A percentile compares a stretch with the other conserved stretches of the same genome.
Evolutionary conservation across 2,888 invertebrate species (phyloP).

Genomic region (Callimorpha dominula): DNA sequence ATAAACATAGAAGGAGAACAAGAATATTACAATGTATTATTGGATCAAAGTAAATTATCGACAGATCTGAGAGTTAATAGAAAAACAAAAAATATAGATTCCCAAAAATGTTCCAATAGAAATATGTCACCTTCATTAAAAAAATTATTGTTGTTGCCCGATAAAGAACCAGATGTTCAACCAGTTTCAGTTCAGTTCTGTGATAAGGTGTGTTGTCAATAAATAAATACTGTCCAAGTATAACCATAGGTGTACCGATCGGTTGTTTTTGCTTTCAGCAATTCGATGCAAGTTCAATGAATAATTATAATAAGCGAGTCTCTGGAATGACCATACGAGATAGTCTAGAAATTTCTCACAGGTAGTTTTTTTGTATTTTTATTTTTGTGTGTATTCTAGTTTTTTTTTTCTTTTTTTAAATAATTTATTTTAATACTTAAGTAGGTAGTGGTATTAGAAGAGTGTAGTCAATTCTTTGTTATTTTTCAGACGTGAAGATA

Average conservation of each 20-base stretch:
- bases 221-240: conserved; percentile 2
- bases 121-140: conserved; percentile 41
- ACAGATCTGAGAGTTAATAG: conserved; percentile 65
- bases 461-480: neutral
- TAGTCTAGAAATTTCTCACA: conserved; percentile 76
- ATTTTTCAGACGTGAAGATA: conserved; percentile 54
- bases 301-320: conserved; percentile 29
- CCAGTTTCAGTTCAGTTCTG: conserved; percentile 8
- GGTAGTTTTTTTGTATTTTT: conserved; percentile 63
- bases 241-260: conserved; percentile 10
- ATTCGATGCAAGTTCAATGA: conserved; percentile 38
- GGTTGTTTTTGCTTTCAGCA: conserved; percentile 63
- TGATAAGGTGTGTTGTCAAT: conserved; percentile 34
- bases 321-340: conserved; percentile 68
- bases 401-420: neutral
- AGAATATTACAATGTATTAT: conserved; percentile 67
- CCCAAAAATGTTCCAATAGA: conserved; percentile 33
- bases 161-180: conserved; percentile 16
- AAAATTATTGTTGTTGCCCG: conserved; percentile 49
- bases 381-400: conserved; percentile 20
- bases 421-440: neutral
- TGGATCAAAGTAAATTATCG: conserved; percentile 58
- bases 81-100: conserved; percentile 53
- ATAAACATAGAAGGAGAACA: conserved; percentile 71
- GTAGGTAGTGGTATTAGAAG: neutral